These are phyloP conservation scores for Ectropis grisescens DNA, from an alignment of 1,140 invertebrate species.

Conservation along the genomic window DNA sequence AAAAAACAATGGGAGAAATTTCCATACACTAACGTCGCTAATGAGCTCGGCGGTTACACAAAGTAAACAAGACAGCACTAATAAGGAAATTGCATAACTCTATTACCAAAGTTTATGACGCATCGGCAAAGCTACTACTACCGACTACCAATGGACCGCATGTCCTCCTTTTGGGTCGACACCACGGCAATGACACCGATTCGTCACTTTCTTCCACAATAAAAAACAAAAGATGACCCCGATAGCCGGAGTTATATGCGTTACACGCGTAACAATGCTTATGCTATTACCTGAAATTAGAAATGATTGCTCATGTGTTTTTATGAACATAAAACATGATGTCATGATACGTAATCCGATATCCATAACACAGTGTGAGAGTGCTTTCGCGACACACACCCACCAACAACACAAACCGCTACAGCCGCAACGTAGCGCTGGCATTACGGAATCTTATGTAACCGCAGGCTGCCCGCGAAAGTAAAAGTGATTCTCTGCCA, in stretches of 20 bases:
- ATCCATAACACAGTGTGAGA: conserved; percentile 21
- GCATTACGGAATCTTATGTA: conserved; percentile 55
- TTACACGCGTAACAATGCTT: no score
- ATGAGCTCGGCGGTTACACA: conserved; percentile 36
- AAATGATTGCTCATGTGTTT: no score
- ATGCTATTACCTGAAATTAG: no score
- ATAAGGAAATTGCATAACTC: conserved; percentile 45
- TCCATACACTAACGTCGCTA: conserved; percentile 2
- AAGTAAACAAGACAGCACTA: conserved; percentile 31
- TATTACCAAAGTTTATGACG: conserved; percentile 50
- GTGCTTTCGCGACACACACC: conserved; percentile 44
- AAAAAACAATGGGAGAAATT: conserved; percentile 14
- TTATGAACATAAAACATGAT: background rate
- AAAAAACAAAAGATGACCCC: conserved; percentile 36
- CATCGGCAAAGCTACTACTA: conserved; percentile 31
- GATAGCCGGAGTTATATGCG: no score
- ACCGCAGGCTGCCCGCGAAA: conserved; percentile 47
- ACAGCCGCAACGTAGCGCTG: conserved; percentile 29
- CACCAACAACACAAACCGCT: conserved; percentile 2
- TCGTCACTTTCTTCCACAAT: conserved; percentile 40
- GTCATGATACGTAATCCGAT: conserved; percentile 8
- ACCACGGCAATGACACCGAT: conserved; percentile 55
- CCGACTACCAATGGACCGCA: conserved; percentile 28
- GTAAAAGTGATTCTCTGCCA: conserved; percentile 62
- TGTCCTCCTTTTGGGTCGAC: conserved; percentile 31